A percentile compares a stretch with the other conserved stretches of the same genome.
phyloP scores from a whole-genome alignment of 2,888 invertebrate genomes.

The Caprella mutica region DNA sequence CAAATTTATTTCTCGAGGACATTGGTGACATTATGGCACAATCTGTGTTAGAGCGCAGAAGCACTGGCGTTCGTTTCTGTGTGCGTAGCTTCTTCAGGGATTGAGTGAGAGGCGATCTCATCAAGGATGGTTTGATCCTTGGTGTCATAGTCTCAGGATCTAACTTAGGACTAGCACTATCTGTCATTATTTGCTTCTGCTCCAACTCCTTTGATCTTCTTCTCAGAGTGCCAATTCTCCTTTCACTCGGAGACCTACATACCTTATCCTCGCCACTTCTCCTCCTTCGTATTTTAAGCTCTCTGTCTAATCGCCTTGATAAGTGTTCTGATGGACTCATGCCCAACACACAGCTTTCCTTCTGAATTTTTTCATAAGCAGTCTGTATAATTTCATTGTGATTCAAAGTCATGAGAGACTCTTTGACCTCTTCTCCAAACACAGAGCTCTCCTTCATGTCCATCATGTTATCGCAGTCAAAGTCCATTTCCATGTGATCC shows the following conservation, averaged over 20 bases:
- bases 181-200: constrained; percentile 7
- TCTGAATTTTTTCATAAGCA: constrained; percentile 30
- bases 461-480: constrained; percentile 16
- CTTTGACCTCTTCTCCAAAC: background rate
- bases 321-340: constrained; percentile 48
- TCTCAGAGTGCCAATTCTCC: constrained; percentile 64
- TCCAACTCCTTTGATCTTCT: constrained; percentile 54
- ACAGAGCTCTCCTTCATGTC: constrained; percentile 11
- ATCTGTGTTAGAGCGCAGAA: too few relatives aligned
- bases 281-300: constrained; percentile 54
- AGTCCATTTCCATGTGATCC: constrained; percentile 18
- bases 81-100: too few relatives aligned
- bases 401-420: background rate
- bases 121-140: constrained; percentile 15
- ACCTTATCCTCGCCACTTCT: constrained; percentile 57
- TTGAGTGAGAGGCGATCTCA: constrained; percentile 17
- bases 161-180: background rate
- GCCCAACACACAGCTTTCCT: constrained; percentile 19
- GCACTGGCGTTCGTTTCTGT: too few relatives aligned
- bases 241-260: constrained; percentile 65
- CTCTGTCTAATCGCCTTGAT: constrained; percentile 57
- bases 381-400: constrained; percentile 11
- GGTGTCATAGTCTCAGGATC: constrained; percentile 14
- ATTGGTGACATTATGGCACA: too few relatives aligned
- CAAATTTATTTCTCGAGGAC: too few relatives aligned